A percentile compares a stretch with the other conserved stretches of the same genome.
Conservation (phyloP, 2,888 invertebrate genomes). For the Gymnosoma rotundatum region DNA sequence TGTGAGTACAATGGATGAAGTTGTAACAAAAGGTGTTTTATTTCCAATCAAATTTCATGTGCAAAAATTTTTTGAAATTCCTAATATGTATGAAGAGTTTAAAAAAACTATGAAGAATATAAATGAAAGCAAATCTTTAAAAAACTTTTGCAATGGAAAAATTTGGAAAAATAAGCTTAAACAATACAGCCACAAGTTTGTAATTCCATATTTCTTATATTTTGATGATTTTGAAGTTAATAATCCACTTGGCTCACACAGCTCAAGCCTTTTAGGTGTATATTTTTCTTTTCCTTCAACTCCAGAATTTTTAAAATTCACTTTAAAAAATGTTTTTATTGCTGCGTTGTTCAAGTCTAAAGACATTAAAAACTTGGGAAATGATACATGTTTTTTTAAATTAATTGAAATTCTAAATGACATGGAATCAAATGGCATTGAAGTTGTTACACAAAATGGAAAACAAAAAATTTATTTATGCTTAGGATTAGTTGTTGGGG, state of each 20-base stretch:
- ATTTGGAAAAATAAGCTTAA: conserved; percentile 26
- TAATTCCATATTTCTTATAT: conserved; percentile 32
- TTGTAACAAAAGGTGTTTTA: conserved; percentile 19
- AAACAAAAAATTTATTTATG: conserved; percentile 19
- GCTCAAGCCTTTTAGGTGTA: conserved; percentile 22
- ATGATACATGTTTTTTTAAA: conserved; percentile 49
- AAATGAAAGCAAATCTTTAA: background rate
- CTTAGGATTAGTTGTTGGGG: conserved; percentile 34
- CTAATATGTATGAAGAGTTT: no score
- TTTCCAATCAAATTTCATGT: conserved; percentile 24
- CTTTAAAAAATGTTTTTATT: no score
- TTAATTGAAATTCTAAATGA: conserved; percentile 34
- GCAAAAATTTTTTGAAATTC: no score
- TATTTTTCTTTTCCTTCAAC: conserved; percentile 49
- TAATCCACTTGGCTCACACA: conserved; percentile 34
- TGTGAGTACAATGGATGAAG: conserved; percentile 19
- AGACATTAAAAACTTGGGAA: conserved; percentile 46
- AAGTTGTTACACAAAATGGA: conserved; percentile 17
- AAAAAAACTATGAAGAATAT: no score
- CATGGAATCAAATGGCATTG: conserved; percentile 24
- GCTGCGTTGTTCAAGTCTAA: no score
- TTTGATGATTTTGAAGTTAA: no score
- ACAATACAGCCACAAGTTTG: conserved; percentile 4
- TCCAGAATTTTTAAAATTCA: no score
- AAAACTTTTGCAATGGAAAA: conserved; percentile 6